Evolutionary conservation across 2,888 invertebrate species (phyloP).

Genomic region (Polia nebulosa): DNA sequence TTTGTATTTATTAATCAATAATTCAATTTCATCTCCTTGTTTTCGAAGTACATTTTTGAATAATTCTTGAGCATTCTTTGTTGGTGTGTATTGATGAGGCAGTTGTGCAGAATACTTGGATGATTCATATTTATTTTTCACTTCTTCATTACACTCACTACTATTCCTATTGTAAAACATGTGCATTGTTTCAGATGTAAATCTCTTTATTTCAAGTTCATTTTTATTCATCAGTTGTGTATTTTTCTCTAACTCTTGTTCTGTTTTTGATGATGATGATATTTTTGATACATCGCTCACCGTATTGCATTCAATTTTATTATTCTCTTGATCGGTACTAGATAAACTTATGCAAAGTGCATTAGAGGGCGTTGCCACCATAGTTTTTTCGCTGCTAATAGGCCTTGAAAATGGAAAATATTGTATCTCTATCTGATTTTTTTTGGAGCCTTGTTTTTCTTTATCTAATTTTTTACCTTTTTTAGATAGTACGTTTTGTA

Average conservation of each 20-base stretch:
- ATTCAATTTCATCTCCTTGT: constrained; percentile 8
- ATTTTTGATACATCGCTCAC: background rate
- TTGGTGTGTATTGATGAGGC: constrained; percentile 5
- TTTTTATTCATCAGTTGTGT: background rate
- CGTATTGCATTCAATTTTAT: background rate
- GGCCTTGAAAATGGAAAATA: background rate
- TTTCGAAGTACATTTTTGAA: constrained; percentile 21
- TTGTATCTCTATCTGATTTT: background rate
- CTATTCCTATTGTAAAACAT: background rate
- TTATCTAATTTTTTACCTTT: background rate
- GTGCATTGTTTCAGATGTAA: constrained; percentile 1
- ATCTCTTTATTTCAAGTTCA: background rate
- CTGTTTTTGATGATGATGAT: constrained; percentile 3
- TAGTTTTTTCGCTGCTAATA: background rate
- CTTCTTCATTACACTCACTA: background rate
- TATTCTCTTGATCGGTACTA: background rate
- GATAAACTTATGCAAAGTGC: background rate
- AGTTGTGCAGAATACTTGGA: constrained; percentile 4
- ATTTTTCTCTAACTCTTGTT: constrained; percentile 13
- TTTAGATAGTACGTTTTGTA: background rate
- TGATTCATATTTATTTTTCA: background rate
- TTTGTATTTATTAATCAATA: constrained; percentile 4
- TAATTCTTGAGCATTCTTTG: constrained; percentile 23
- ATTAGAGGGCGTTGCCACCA: background rate
- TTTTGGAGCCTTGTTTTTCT: background rate